Evolutionary conservation across 2,113 vertebrate genomes (phyloP).

Genomic region (Colossoma macropomum): DNA sequence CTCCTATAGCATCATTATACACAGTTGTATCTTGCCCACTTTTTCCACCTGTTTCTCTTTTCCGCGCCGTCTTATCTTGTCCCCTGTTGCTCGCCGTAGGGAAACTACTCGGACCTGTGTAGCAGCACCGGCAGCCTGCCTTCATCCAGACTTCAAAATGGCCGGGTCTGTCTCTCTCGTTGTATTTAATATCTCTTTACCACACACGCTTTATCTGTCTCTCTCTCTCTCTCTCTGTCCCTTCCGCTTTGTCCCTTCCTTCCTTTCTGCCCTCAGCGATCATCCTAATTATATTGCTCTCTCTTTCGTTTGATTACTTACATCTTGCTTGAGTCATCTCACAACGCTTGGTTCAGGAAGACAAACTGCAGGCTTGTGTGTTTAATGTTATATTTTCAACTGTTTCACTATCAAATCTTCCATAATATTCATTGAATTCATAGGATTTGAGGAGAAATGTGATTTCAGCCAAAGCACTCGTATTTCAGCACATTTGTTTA

Average conservation of each 20-base stretch:
- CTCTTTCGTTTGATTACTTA: too few species aligned
- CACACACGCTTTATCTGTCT: neutral
- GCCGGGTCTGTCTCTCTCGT: slow-evolving; percentile 55
- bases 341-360: neutral
- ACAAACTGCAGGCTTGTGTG: neutral
- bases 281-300: neutral
- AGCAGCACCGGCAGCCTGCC: slow-evolving; percentile 60
- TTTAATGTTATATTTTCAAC: neutral
- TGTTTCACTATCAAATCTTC: neutral
- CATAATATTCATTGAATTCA: too few species aligned
- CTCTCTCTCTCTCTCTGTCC: neutral
- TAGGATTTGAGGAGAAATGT: too few species aligned
- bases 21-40: neutral
- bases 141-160: slow-evolving; percentile 57
- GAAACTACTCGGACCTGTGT: slow-evolving; percentile 51
- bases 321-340: neutral
- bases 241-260: neutral
- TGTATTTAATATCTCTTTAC: neutral
- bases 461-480: too few species aligned
- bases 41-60: slow-evolving; percentile 15
- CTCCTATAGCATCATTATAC: neutral
- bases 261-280: neutral
- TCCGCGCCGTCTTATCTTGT: slow-evolving; percentile 27
- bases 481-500: too few species aligned
- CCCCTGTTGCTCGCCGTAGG: slow-evolving; percentile 39